Base-by-base conservation (phyloP, 2,888 invertebrate species). In the Cryptosula pallasiana region DNA sequence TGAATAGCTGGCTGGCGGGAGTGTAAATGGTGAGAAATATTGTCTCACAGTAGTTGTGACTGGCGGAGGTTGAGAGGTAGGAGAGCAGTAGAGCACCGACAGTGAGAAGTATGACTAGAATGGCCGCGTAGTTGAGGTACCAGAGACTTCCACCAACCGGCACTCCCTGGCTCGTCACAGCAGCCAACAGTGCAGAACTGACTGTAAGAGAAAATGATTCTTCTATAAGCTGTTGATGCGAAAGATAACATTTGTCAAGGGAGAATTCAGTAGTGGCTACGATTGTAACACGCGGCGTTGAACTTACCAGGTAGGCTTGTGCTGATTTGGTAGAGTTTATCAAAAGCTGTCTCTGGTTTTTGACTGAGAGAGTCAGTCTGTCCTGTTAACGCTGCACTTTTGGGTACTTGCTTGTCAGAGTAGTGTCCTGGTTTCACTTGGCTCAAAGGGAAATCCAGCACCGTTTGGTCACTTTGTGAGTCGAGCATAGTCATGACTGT, bases 21-120 rank as follows among this genome's bases (percentile, higher is more conserved):
- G 69, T 69, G 72, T 69, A 72, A 54, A 72, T 35, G 55, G 69
- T 58, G 54, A 63, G 63, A 20, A 54, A 58, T 45, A 72, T 72
- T 3, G 72, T 69, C 54, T 72, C 72, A 23, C 69, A 69, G 55
- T 57, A 69, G 35, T 36, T 45, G 69, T 69, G 69, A 36, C 72
- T 72, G 32, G 72, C 69, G 27, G 72, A 25, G 20, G 35, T 35
- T 29, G 72, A 72, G 9, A 72, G 35, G 45, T 69, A 69, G 27
- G 69, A 72, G 69, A 72, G 29, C 32, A 32, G n/a, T 36, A 72
- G 20, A 23, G 72, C 72, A 1, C 69, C 54, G 5, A 35, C 45
- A 23, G 54, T 63, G 16, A 72, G 72, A 34, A 72, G 72, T 23
- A 69, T 72, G 69, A 72, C 55, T 27, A 27, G 23, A 23, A 72